A percentile compares a stretch with the other conserved stretches of the same genome.
phyloP scores from a whole-genome alignment of 2,888 invertebrate genomes.

The Heliconius sara region DNA sequence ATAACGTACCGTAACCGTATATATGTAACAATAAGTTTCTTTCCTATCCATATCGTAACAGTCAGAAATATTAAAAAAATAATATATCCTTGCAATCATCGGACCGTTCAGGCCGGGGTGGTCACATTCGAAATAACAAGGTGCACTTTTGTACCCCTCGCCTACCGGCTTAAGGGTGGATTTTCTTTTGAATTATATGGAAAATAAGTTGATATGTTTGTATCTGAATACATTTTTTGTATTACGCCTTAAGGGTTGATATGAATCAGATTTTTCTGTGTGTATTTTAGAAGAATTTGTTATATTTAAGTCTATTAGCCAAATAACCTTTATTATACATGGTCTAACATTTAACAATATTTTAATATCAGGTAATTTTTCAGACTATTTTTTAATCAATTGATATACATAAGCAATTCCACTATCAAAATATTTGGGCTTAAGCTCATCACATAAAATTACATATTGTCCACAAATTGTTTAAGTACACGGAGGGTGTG shows the following conservation, averaged over 20 bases:
- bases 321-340: too few relatives aligned
- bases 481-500: too few relatives aligned
- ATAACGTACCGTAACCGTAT: not conserved
- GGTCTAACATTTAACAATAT: too few relatives aligned
- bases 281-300: not conserved
- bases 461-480: too few relatives aligned
- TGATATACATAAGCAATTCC: too few relatives aligned
- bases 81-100: constrained; percentile 48
- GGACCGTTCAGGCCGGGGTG: constrained; percentile 46
- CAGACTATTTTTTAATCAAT: too few relatives aligned
- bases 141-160: constrained; percentile 49
- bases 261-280: not conserved
- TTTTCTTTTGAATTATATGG: constrained; percentile 39
- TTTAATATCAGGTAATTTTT: too few relatives aligned
- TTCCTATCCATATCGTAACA: constrained; percentile 33
- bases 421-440: too few relatives aligned
- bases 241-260: constrained; percentile 2
- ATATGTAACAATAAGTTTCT: not conserved
- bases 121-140: constrained; percentile 51
- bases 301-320: too few relatives aligned
- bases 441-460: too few relatives aligned
- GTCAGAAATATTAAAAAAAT: constrained; percentile 48
- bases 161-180: constrained; percentile 46
- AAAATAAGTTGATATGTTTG: not conserved
- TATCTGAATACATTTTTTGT: not conserved